Percentiles rank a stretch among this genome's conserved stretches.
These are phyloP conservation scores for Ormia ochracea DNA, from an alignment of 2,888 invertebrate species.

Conservation along the genomic window DNA sequence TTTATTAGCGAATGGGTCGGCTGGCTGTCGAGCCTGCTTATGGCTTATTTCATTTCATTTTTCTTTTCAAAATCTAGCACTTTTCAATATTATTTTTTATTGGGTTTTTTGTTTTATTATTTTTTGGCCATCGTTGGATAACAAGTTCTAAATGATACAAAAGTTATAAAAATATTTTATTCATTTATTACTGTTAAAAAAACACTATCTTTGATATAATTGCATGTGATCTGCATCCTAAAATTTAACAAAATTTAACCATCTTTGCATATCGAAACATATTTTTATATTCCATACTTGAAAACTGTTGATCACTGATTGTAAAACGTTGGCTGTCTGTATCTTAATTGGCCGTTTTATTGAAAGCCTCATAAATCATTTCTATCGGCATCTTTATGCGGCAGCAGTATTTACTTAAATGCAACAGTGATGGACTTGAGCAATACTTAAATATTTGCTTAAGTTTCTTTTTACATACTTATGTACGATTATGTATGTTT, in stretches of 20 bases:
- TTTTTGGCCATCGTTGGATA: conserved; percentile 34
- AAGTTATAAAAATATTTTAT: conserved; percentile 55
- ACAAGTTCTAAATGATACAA: conserved; percentile 50
- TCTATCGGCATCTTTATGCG: conserved; percentile 36
- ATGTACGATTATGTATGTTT: no score
- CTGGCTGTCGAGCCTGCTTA: not conserved
- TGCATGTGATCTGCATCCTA: not conserved
- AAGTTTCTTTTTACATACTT: no score
- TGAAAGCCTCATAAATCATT: conserved; percentile 57
- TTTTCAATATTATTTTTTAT: conserved; percentile 7
- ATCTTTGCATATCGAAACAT: not conserved
- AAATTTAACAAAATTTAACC: conserved; percentile 9
- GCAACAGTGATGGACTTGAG: not conserved
- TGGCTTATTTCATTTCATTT: not conserved
- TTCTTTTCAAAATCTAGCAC: not conserved
- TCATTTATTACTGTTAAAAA: conserved; percentile 50
- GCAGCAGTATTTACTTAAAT: conserved; percentile 9
- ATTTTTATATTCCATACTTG: not conserved
- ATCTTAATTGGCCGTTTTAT: conserved; percentile 51
- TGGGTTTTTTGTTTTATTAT: conserved; percentile 2
- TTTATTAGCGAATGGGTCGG: conserved; percentile 62
- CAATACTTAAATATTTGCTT: not conserved
- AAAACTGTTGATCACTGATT: not conserved
- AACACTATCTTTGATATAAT: not conserved
- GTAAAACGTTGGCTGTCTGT: conserved; percentile 40